Evolutionary conservation across 2,797 vertebrate genomes (phyloP).

Genomic region (Hyperoplus lanceolatus): DNA sequence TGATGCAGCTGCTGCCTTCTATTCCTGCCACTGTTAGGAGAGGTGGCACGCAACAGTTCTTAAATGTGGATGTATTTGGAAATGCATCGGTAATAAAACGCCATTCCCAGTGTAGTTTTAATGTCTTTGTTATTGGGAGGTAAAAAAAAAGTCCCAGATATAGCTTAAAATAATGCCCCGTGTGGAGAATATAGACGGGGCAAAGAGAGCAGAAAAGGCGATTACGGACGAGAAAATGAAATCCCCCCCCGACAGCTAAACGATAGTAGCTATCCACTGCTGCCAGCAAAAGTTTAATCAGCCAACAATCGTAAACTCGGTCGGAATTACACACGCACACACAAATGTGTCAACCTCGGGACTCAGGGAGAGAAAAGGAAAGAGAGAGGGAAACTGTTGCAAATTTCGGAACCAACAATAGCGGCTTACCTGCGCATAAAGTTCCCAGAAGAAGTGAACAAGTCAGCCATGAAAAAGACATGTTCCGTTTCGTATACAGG

Average conservation of each 20-base stretch:
- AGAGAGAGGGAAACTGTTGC: conserved; percentile 35
- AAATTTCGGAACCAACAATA: conserved; percentile 34
- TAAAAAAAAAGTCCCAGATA: neutral
- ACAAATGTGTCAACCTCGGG: neutral
- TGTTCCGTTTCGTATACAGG: conserved; percentile 87
- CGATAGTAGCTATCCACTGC: neutral
- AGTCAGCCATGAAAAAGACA: conserved; percentile 95
- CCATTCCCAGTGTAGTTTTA: no score
- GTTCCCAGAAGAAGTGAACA: conserved; percentile 96
- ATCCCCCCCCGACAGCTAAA: conserved; percentile 38
- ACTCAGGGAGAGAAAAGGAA: neutral
- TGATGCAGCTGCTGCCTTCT: conserved; percentile 83
- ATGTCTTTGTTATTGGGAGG: fast-evolving
- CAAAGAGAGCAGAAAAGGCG: conserved; percentile 31
- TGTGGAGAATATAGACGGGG: neutral
- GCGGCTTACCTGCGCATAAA: conserved; percentile 92
- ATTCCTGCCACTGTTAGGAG: conserved; percentile 71
- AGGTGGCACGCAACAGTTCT: conserved; percentile 72
- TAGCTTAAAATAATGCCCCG: neutral
- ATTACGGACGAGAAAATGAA: conserved; percentile 46
- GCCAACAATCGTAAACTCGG: conserved; percentile 40
- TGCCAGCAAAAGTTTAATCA: conserved; percentile 67
- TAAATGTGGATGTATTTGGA: conserved; percentile 21
- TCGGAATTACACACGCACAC: conserved; percentile 15
- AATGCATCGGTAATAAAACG: no score